Conservation (phyloP, 2,113 vertebrate species). For the Paracanthobrama guichenoti region DNA sequence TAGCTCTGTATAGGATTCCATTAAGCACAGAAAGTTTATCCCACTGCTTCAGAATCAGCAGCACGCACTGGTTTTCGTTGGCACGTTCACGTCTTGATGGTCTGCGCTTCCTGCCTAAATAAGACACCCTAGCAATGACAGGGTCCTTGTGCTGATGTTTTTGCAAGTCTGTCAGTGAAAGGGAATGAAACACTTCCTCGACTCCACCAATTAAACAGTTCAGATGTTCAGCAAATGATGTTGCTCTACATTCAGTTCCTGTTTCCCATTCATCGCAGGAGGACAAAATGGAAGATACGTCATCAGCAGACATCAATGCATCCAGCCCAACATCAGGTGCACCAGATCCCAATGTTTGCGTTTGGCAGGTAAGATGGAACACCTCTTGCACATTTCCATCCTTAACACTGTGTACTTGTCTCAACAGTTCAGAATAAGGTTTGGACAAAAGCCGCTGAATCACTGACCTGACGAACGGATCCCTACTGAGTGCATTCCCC, state of each 20-base stretch:
- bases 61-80: neutral
- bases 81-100: conserved; percentile 1
- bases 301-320: neutral
- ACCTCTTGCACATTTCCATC: neutral
- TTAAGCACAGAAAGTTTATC: neutral
- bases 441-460: neutral
- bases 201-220: too few species aligned
- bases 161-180: neutral
- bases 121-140: neutral
- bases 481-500: neutral
- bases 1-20: neutral
- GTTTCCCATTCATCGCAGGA: too few species aligned
- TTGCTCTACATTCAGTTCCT: too few species aligned
- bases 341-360: neutral
- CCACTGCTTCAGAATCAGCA: neutral
- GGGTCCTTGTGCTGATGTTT: neutral
- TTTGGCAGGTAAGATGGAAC: neutral
- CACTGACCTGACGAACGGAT: neutral
- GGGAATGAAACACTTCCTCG: neutral
- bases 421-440: neutral
- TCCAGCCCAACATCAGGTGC: neutral
- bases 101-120: neutral
- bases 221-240: too few species aligned
- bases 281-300: too few species aligned
- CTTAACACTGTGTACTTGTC: neutral